These are phyloP conservation scores for Mantis religiosa DNA, from an alignment of 2,888 invertebrate genomes.

Conservation along the genomic window DNA sequence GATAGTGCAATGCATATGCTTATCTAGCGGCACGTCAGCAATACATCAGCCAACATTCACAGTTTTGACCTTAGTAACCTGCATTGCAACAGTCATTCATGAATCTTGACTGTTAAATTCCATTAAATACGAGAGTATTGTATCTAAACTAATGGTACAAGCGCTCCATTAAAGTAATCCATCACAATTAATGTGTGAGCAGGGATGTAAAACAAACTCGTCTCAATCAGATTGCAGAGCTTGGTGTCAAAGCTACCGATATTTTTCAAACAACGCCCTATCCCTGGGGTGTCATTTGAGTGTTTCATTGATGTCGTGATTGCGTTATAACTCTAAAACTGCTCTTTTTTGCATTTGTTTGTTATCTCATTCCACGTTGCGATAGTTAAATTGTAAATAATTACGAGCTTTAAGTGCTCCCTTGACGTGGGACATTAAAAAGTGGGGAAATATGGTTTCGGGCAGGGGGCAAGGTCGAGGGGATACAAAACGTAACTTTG, in stretches of 20 bases:
- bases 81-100: not conserved
- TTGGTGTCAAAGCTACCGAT: not conserved
- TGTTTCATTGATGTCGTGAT: not conserved
- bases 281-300: constrained; percentile 6
- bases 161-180: not conserved
- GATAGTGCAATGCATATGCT: not conserved
- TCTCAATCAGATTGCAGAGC: not conserved
- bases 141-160: not conserved
- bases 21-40: not conserved
- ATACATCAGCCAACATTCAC: not conserved
- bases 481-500: not conserved
- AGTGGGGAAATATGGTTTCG: not conserved
- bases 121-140: not conserved
- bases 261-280: not conserved
- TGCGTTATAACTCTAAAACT: not conserved
- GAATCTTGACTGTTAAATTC: constrained; percentile 3
- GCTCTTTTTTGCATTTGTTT: not conserved
- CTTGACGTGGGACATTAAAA: not conserved
- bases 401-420: not conserved
- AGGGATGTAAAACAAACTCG: not conserved
- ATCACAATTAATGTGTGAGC: constrained; percentile 1
- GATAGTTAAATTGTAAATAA: constrained; percentile 14
- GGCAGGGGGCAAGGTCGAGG: not conserved
- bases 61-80: not conserved
- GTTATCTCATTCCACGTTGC: not conserved